Base-by-base conservation (phyloP, 2,797 vertebrate genomes). In the Pangasius mekongensis region DNA sequence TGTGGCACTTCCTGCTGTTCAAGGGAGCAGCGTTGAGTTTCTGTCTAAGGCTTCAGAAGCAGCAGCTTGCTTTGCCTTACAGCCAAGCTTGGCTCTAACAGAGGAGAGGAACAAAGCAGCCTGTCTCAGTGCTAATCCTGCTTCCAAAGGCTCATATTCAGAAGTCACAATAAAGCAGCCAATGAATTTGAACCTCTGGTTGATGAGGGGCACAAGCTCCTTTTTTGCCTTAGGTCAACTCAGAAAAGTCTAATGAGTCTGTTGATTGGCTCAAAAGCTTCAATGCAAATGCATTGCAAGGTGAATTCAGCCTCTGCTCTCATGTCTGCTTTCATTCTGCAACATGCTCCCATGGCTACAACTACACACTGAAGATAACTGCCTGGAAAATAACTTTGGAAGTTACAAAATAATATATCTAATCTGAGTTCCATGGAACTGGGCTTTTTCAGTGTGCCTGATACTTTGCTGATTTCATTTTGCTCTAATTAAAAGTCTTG, bases 41-140 rank as follows among this genome's bases (percentile, higher is more conserved):
- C 92, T 94, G 91, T 94, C 78, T 88, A 89, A 87, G 85, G 88
- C 88, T 89, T 88, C 93, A 92, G 92, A 93, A 91, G 92, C 93
- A 92, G 95, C 93, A 95, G 94, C 95, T 95, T 94, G 95, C 95
- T 95, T 96, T 95, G 95, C 95, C 95, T 95, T 95, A 95, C 93
- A 94, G 94, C 91, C 91, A 92, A 92, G 93, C 90, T 94, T 90
- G 91, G 84, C 85, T 80, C 58, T 88, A 73, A 64, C 73, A 82
- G 82, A 71, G 91, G 76, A 84, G 67, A 88, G 91, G 94, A 96
- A 96, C 94, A 96, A 96, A 96, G 94, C 93, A 66, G 93, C 91
- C 74, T 90, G 93, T 95, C 94, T 95, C 94, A 92, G 89, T 94
- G 90, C 94, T 96, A 96, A 95, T 96, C 95, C 95, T 95, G 95